These are phyloP conservation scores for Ophthalmolycus amberensis DNA, from an alignment of 2,113 vertebrate species.

Conservation along the genomic window DNA sequence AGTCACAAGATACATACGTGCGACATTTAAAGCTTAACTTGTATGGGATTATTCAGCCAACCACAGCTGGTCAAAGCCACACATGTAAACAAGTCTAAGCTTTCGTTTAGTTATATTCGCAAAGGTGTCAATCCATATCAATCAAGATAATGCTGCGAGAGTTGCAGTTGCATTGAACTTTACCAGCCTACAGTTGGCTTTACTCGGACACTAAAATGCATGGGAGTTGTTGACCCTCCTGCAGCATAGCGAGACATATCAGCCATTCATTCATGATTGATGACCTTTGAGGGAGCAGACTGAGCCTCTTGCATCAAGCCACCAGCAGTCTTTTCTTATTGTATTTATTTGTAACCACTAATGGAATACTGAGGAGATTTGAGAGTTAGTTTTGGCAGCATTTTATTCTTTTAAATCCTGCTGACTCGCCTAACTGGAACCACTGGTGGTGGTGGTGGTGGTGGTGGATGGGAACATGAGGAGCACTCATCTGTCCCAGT, in stretches of 20 bases:
- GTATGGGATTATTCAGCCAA: too few species aligned
- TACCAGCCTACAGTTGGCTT: background rate
- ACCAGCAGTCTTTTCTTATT: background rate
- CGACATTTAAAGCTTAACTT: too few species aligned
- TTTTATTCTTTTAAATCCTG: conserved; percentile 8
- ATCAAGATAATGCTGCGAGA: background rate
- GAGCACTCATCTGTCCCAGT: conserved; percentile 36
- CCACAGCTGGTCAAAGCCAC: too few species aligned
- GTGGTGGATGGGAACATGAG: conserved; percentile 57
- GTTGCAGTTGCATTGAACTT: background rate
- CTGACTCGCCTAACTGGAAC: conserved; percentile 29
- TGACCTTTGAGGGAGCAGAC: conserved; percentile 60
- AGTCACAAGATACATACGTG: background rate
- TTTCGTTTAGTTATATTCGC: too few species aligned
- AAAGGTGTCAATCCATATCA: background rate
- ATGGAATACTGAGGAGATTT: background rate
- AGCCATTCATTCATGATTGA: conserved; percentile 75
- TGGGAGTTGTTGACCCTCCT: conserved; percentile 53
- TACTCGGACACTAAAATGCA: conserved; percentile 15
- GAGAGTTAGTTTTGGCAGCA: conserved; percentile 26
- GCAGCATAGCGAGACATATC: conserved; percentile 57
- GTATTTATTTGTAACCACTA: conserved; percentile 29
- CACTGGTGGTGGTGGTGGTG: background rate
- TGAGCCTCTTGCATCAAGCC: conserved; percentile 24
- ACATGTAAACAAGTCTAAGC: too few species aligned